phyloP scores from a whole-genome alignment of 2,797 vertebrate genomes.

The Hyperoplus immaculatus region DNA sequence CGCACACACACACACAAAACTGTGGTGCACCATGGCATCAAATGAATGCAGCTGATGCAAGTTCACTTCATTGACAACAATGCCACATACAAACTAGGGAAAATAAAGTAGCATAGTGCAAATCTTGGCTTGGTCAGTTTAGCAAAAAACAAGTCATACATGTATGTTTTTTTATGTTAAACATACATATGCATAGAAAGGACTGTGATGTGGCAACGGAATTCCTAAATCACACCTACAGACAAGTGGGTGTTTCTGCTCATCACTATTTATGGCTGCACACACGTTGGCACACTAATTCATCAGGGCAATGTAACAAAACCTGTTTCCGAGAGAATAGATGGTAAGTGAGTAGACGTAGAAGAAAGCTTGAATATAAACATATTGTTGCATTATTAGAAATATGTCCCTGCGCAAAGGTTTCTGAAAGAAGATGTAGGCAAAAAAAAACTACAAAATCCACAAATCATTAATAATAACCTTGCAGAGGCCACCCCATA shows the following conservation, averaged over 20 bases:
- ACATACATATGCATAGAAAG: constrained; percentile 31
- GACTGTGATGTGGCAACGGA: constrained; percentile 21
- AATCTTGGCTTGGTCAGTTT: background rate
- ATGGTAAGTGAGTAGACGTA: constrained; percentile 24
- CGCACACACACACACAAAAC: background rate
- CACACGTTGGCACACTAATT: constrained; percentile 43
- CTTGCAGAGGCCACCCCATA: background rate
- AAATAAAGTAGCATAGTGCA: background rate
- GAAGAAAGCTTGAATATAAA: constrained; percentile 34
- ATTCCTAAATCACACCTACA: constrained; percentile 20
- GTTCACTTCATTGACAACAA: background rate
- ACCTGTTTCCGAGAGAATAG: constrained; percentile 57
- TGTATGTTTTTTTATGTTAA: background rate
- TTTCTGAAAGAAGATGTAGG: background rate
- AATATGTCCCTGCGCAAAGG: background rate
- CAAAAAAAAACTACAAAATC: background rate
- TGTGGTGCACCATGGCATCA: constrained; percentile 3
- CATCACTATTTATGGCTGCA: constrained; percentile 32
- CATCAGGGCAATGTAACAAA: constrained; percentile 37
- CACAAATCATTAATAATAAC: background rate
- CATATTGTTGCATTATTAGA: background rate
- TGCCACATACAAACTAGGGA: constrained; percentile 1
- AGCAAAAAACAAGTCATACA: constrained; percentile 22
- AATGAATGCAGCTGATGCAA: constrained; percentile 20
- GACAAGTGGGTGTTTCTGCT: constrained; percentile 11